A percentile compares a stretch with the other conserved stretches of the same genome.
Conservation (phyloP, 1,140 invertebrate genomes). For the Drosophila ironensis region DNA sequence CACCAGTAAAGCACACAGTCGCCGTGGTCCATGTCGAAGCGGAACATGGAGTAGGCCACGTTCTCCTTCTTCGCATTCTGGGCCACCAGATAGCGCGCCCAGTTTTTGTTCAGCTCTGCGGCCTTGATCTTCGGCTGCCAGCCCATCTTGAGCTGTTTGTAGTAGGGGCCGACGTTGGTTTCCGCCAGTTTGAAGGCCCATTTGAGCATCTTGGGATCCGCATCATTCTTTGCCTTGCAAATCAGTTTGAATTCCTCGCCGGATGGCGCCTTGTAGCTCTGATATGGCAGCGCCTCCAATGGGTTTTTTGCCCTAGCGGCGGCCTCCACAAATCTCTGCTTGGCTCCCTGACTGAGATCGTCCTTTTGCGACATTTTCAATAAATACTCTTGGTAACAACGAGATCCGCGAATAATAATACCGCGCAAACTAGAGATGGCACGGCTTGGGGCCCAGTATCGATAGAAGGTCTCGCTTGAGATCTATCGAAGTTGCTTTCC, state of each 20-base stretch:
- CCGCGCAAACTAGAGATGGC: constrained; percentile 31
- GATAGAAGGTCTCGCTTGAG: no score
- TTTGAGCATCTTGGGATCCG: constrained; percentile 81
- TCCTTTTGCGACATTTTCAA: constrained; percentile 56
- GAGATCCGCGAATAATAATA: neutral
- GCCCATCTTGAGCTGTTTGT: constrained; percentile 84
- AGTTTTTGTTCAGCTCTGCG: constrained; percentile 86
- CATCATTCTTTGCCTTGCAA: constrained; percentile 64
- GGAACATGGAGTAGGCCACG: constrained; percentile 89
- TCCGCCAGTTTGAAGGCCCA: constrained; percentile 87
- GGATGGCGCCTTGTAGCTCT: constrained; percentile 38
- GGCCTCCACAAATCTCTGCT: constrained; percentile 70
- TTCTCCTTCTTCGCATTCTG: constrained; percentile 82
- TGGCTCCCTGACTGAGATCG: constrained; percentile 55
- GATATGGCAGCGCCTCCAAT: constrained; percentile 47
- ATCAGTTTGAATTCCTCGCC: constrained; percentile 62
- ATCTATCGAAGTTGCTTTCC: no score
- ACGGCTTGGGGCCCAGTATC: no score
- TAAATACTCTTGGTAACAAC: neutral
- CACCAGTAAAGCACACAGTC: constrained; percentile 91
- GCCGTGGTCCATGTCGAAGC: constrained; percentile 91
- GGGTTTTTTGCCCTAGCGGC: constrained; percentile 70
- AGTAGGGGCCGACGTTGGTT: constrained; percentile 86
- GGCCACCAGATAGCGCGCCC: constrained; percentile 86
- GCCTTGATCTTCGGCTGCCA: constrained; percentile 86